Evolutionary conservation across 2,888 invertebrate genomes (phyloP).

Genomic region (Bimastos eiseni): DNA sequence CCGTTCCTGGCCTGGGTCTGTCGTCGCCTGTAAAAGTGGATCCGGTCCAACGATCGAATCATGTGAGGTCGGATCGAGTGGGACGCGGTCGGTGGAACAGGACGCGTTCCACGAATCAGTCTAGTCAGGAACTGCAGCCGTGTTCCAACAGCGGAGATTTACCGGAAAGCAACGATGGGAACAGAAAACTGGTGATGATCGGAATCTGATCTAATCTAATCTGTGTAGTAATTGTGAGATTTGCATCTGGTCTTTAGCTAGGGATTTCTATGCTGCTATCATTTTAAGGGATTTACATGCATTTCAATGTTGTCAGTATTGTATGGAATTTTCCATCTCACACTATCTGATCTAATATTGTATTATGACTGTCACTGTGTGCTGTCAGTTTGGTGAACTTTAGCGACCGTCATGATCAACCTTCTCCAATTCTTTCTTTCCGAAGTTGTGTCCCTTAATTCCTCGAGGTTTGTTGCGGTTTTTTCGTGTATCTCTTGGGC

Average conservation of each 20-base stretch:
- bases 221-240: not conserved
- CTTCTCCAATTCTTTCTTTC: too few species aligned
- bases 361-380: too few species aligned
- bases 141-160: not conserved
- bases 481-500: too few species aligned
- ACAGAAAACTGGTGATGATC: not conserved
- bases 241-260: not conserved
- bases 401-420: too few species aligned
- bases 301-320: too few species aligned
- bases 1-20: not conserved
- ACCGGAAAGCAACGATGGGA: not conserved
- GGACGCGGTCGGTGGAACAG: conserved; percentile 6
- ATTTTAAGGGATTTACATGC: too few species aligned
- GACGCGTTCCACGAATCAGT: not conserved
- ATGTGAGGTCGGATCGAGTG: not conserved
- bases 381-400: too few species aligned
- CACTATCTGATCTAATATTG: too few species aligned
- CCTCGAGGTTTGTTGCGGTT: too few species aligned
- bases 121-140: not conserved
- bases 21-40: not conserved
- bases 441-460: too few species aligned
- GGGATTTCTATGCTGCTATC: not conserved
- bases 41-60: not conserved
- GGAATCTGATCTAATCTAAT: not conserved
- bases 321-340: too few species aligned